Base-by-base conservation (phyloP, 2,888 invertebrate species). In the Hypselothyrea guttata region DNA sequence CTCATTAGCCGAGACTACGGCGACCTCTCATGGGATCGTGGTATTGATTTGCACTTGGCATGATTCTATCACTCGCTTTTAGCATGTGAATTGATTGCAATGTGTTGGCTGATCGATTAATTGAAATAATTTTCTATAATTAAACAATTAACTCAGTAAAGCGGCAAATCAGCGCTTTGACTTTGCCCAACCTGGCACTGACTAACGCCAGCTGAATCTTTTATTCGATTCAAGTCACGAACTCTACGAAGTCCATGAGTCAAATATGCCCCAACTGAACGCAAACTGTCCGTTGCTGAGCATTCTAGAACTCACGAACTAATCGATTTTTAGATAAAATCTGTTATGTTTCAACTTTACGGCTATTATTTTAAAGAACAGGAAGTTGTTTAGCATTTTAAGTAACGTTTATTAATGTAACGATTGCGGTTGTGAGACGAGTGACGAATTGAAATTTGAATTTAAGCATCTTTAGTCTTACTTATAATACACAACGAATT, bases 71-170 rank as follows among this genome's bases (percentile, higher is more conserved):
- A 16, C 30, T 28, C 11, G 42, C 42, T 49, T 0, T n/a, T 12
- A 5, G 9, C n/a, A 34, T 34, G 7, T 41, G 31, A 22, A 22
- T 22, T 5, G 38, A 38, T 38, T 18, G n/a, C 16, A 18, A 16
- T n/a, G 38, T 28, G 38, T 28, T n/a, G 48, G 7, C 34, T 34
- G 16, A 54, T 58, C 52, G 37, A 53, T 59, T 52, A 62, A 69
- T 78, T 75, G 71, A 71, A 78, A 75, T 78, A 69, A 84, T 81
- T 78, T 71, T 60, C 69, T 62, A 71, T 82, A 84, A 81, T 82
- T 84, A 78, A 78, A 84, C 69, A 73, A 84, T 81, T 78, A 84
- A 63, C 71, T 84, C 56, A 52, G 61, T 51, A 60, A 64, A 62
- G 63, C 51, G 62, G 41, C 30, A 37, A 61, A 38, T 52, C 51